A percentile compares a stretch with the other conserved stretches of the same genome.
Evolutionary conservation across 2,113 vertebrate genomes (phyloP).

Genomic region (Marcusenius ussheri): DNA sequence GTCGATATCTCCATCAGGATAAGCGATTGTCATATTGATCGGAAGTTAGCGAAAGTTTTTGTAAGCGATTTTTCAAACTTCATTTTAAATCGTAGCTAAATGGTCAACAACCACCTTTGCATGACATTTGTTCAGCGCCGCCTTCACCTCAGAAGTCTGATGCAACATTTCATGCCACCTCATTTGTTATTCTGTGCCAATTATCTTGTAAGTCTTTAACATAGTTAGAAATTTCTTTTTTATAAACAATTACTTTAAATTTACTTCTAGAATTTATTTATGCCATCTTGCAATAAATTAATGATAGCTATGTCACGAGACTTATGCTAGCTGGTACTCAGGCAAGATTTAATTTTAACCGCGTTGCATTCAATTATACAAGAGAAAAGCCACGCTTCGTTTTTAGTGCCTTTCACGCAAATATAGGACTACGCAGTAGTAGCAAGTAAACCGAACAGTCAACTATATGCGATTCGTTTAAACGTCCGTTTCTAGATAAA

Average conservation of each 20-base stretch:
- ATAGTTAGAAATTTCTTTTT: background rate
- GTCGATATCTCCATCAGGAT: background rate
- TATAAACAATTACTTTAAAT: background rate
- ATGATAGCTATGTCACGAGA: background rate
- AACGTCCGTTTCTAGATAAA: background rate
- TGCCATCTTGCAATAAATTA: background rate
- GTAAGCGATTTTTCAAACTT: background rate
- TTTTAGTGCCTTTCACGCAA: background rate
- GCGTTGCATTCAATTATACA: background rate
- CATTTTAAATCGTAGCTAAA: background rate
- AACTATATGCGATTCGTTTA: background rate
- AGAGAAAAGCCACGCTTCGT: background rate
- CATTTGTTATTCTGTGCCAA: background rate
- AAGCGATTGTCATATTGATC: background rate
- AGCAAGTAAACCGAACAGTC: background rate
- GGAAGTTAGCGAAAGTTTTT: background rate
- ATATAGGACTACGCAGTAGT: background rate
- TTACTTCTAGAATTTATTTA: background rate
- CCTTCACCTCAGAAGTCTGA: constrained; percentile 62
- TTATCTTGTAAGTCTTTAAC: background rate
- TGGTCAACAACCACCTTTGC: background rate
- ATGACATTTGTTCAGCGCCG: constrained; percentile 20
- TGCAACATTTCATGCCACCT: constrained; percentile 63
- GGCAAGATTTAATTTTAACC: background rate
- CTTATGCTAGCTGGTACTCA: background rate